Evolutionary conservation across 2,113 vertebrate genomes (phyloP).

Genomic region (Pseudopipra pipra): DNA sequence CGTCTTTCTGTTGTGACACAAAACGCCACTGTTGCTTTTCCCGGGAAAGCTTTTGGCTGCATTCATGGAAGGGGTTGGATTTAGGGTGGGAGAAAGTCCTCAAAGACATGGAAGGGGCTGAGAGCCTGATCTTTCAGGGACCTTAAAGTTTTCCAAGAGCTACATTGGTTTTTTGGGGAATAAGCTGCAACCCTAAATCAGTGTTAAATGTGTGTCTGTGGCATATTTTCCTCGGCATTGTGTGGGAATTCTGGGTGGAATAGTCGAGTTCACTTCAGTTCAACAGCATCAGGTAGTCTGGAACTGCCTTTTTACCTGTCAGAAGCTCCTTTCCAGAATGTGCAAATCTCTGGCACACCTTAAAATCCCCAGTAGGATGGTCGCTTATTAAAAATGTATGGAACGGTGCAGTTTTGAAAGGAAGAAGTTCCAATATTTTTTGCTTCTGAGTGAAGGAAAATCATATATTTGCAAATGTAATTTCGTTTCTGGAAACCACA

Average conservation of each 20-base stretch:
- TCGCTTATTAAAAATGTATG: not conserved
- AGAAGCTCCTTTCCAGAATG: not conserved
- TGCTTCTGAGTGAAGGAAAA: not conserved
- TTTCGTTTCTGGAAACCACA: not conserved
- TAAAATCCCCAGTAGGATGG: not conserved
- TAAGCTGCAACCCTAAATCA: not conserved
- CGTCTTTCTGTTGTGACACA: not conserved
- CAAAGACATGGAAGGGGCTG: not conserved
- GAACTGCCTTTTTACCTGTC: not conserved
- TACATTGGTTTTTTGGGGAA: not conserved
- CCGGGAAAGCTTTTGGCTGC: not conserved
- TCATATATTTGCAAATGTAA: not conserved
- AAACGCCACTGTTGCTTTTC: not conserved
- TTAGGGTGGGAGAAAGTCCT: not conserved
- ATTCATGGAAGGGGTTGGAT: not conserved
- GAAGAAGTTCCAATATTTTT: not conserved
- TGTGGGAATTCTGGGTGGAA: not conserved
- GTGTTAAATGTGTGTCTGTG: not conserved
- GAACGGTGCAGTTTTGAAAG: not conserved
- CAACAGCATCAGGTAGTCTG: not conserved
- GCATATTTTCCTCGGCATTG: not conserved
- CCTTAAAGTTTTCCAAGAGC: not conserved
- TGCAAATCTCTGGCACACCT: not conserved
- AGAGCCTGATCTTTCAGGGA: not conserved
- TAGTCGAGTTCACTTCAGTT: not conserved